These are phyloP conservation scores for Lindbergichthys nudifrons DNA, from an alignment of 2,797 vertebrate genomes.

Conservation along the genomic window DNA sequence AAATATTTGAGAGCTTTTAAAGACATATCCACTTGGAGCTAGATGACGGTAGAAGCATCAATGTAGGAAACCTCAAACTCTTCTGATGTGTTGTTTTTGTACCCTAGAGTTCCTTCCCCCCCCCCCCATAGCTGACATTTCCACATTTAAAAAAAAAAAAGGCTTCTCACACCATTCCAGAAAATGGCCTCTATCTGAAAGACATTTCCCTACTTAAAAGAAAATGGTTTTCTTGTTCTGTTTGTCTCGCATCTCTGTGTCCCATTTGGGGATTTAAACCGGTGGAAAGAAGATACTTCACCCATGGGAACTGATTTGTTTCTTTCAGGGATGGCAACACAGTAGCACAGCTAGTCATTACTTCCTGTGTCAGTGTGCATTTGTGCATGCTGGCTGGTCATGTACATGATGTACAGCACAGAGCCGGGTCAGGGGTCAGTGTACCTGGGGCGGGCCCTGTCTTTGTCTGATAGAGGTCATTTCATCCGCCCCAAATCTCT, in stretches of 20 bases:
- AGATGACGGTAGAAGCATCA: background rate
- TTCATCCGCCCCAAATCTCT: slow-evolving; percentile 34
- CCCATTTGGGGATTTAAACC: slow-evolving; percentile 21
- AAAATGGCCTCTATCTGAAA: slow-evolving; percentile 2
- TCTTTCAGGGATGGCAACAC: slow-evolving; percentile 10
- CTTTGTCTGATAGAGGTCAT: slow-evolving; percentile 44
- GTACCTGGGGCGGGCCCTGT: slow-evolving; percentile 42
- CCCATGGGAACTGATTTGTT: slow-evolving; percentile 30
- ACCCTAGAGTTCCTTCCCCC: slow-evolving; percentile 4
- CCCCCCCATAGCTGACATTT: slow-evolving; percentile 6
- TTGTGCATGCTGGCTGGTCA: background rate
- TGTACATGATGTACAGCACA: slow-evolving; percentile 37
- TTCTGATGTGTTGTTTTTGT: slow-evolving; percentile 8
- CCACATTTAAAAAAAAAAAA: slow-evolving; percentile 13
- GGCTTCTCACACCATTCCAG: slow-evolving; percentile 23
- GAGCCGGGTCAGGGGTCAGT: slow-evolving; percentile 16
- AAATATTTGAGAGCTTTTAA: slow-evolving; percentile 1
- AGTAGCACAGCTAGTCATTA: slow-evolving; percentile 12
- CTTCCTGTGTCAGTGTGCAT: background rate
- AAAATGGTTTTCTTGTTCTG: slow-evolving; percentile 22
- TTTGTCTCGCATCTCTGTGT: slow-evolving; percentile 8
- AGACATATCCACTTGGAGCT: background rate
- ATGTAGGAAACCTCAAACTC: background rate
- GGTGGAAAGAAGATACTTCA: slow-evolving; percentile 11
- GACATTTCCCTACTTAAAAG: background rate